Percentiles rank a stretch among this genome's conserved stretches.
phyloP scores from a whole-genome alignment of 2,888 invertebrate genomes.

The Spisula subtruncata region DNA sequence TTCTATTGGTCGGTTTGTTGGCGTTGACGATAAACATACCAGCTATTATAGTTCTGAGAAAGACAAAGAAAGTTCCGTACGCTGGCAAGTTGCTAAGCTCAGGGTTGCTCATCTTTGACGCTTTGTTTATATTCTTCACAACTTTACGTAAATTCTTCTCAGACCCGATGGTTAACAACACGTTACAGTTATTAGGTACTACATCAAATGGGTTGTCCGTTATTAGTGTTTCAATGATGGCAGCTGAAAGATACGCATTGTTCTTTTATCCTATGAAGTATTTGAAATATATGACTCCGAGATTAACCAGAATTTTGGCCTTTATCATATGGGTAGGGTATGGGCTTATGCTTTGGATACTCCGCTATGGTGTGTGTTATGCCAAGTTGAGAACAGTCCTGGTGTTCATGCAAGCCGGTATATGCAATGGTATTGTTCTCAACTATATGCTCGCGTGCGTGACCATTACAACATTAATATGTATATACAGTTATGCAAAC shows the following conservation, averaged over 20 bases:
- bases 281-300: neutral
- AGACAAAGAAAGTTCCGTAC: constrained; percentile 35
- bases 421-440: constrained; percentile 28
- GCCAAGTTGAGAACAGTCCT: neutral
- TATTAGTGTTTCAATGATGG: constrained; percentile 29
- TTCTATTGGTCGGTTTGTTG: neutral
- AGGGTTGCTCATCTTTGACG: constrained; percentile 32
- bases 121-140: constrained; percentile 15
- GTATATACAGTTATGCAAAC: neutral
- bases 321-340: constrained; percentile 17
- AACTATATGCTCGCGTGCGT: neutral
- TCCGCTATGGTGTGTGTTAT: constrained; percentile 44
- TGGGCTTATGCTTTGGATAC: neutral
- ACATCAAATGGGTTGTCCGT: neutral
- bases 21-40: constrained; percentile 19
- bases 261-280: constrained; percentile 44
- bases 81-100: constrained; percentile 34
- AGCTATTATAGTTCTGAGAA: constrained; percentile 28
- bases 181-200: neutral
- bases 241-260: constrained; percentile 32
- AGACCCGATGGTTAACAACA: constrained; percentile 17
- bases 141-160: constrained; percentile 35
- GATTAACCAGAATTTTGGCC: neutral
- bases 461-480: neutral
- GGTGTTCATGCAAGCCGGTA: constrained; percentile 40